phyloP scores from a whole-genome alignment of 2,888 invertebrate species.

The Andrena haemorrhoa region DNA sequence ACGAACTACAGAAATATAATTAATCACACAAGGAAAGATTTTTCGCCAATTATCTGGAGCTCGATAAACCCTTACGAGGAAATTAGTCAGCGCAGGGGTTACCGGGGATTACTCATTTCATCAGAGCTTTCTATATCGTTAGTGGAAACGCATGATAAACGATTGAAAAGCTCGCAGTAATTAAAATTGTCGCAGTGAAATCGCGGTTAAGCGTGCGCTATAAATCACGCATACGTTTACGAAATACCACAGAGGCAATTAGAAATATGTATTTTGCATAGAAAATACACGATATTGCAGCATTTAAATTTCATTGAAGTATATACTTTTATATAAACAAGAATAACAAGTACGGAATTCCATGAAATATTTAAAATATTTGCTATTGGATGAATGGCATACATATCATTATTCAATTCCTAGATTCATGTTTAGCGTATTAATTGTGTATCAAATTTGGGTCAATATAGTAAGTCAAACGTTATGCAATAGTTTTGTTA shows the following conservation, averaged over 20 bases:
- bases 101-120: background rate
- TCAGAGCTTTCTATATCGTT: background rate
- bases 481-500: background rate
- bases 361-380: no score
- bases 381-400: background rate
- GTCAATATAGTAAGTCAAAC: background rate
- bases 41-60: background rate
- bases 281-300: no score
- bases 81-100: constrained; percentile 6
- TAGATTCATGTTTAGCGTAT: background rate
- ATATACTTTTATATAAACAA: no score
- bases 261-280: no score
- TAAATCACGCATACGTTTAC: background rate
- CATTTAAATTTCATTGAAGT: no score
- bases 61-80: background rate
- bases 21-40: constrained; percentile 1
- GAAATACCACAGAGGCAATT: no score
- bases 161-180: background rate
- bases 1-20: constrained; percentile 3
- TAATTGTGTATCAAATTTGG: background rate
- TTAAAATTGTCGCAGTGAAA: background rate
- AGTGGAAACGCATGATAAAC: background rate
- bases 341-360: no score
- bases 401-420: background rate
- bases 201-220: background rate